phyloP scores from a whole-genome alignment of 2,113 vertebrate genomes.

The Salvelinus alpinus region DNA sequence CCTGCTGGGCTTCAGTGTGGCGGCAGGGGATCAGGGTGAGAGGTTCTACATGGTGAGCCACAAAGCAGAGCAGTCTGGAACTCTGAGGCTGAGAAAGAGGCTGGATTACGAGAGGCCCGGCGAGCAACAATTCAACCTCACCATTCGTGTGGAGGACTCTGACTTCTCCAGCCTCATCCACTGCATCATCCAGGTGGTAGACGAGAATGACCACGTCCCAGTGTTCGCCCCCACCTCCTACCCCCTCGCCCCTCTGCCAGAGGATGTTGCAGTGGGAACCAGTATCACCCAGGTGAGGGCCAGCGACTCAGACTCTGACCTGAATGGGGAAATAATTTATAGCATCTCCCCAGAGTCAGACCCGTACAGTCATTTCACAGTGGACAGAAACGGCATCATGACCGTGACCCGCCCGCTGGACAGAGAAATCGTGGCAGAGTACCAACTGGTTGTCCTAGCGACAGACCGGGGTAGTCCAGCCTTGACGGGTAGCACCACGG shows the following conservation, averaged over 20 bases:
- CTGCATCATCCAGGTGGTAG: slow-evolving; percentile 82
- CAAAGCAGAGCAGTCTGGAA: slow-evolving; percentile 71
- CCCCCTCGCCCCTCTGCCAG: slow-evolving; percentile 70
- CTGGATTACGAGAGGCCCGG: slow-evolving; percentile 82
- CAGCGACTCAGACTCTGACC: slow-evolving; percentile 79
- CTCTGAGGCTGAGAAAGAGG: slow-evolving; percentile 76
- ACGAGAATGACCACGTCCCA: slow-evolving; percentile 85
- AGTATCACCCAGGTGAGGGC: slow-evolving; percentile 78
- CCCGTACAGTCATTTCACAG: slow-evolving; percentile 72
- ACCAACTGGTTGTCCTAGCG: slow-evolving; percentile 79
- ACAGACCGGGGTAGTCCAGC: slow-evolving; percentile 79
- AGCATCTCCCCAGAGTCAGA: slow-evolving; percentile 78
- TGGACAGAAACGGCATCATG: slow-evolving; percentile 74
- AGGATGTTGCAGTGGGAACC: slow-evolving; percentile 76
- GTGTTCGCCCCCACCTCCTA: slow-evolving; percentile 75
- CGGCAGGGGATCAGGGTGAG: slow-evolving; percentile 79
- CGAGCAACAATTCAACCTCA: slow-evolving; percentile 84
- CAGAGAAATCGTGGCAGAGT: slow-evolving; percentile 72
- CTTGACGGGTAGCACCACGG: slow-evolving; percentile 74
- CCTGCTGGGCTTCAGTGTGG: slow-evolving; percentile 78
- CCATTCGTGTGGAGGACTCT: slow-evolving; percentile 82
- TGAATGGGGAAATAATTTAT: slow-evolving; percentile 80
- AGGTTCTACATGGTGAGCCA: slow-evolving; percentile 81
- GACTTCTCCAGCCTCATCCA: slow-evolving; percentile 81
- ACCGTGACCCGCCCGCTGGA: slow-evolving; percentile 76